phyloP scores from a whole-genome alignment of 1,140 invertebrate genomes.

The Chymomyza costata region DNA sequence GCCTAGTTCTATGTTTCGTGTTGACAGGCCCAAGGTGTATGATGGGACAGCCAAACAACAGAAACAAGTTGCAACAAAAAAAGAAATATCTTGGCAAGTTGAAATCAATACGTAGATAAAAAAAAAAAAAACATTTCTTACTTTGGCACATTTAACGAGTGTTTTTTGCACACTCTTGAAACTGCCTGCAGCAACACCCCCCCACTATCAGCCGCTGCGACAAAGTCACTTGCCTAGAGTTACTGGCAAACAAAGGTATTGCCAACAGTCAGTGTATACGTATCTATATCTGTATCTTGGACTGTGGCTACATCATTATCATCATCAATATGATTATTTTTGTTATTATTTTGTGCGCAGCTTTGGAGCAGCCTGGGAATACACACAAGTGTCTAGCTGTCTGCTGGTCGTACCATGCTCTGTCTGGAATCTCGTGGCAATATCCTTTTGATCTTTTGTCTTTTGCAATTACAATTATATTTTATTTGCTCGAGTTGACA shows the following conservation, averaged over 20 bases:
- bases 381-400: conserved; percentile 28
- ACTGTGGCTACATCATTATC: conserved; percentile 14
- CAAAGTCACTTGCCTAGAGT: too few relatives aligned
- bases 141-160: conserved; percentile 71
- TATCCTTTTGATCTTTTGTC: conserved; percentile 67
- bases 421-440: too few relatives aligned
- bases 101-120: conserved; percentile 55
- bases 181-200: conserved; percentile 1
- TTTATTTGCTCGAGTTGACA: conserved; percentile 68
- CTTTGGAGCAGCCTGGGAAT: conserved; percentile 35
- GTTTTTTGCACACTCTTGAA: conserved; percentile 59
- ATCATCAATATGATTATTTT: conserved; percentile 52
- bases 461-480: conserved; percentile 54
- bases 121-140: conserved; percentile 45
- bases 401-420: too few relatives aligned
- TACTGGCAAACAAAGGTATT: too few relatives aligned
- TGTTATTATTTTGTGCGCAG: conserved; percentile 41
- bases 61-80: conserved; percentile 52
- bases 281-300: too few relatives aligned
- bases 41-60: conserved; percentile 52
- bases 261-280: too few relatives aligned
- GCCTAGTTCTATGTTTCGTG: background rate
- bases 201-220: conserved; percentile 29
- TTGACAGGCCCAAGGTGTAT: conserved; percentile 56
- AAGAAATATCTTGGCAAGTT: conserved; percentile 28